Evolutionary conservation across 2,797 vertebrate species (phyloP).

Genomic region (Macropodus opercularis): DNA sequence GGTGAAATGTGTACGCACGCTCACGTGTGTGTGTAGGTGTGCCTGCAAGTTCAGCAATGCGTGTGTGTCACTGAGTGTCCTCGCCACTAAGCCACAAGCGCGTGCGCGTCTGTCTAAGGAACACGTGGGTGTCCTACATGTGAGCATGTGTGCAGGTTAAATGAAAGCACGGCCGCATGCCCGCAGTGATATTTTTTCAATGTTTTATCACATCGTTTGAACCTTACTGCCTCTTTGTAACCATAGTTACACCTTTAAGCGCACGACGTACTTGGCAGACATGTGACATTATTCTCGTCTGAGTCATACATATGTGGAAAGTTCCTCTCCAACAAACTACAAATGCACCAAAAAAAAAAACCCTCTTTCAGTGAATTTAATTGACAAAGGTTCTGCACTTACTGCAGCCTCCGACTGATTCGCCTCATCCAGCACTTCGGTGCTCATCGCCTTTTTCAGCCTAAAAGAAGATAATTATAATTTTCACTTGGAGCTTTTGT

Average conservation of each 20-base stretch:
- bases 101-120: not conserved
- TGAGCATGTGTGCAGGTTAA: constrained; percentile 21
- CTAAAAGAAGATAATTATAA: constrained; percentile 48
- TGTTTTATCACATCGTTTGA: constrained; percentile 33
- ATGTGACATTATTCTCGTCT: not conserved
- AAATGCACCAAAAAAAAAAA: not conserved
- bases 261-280: constrained; percentile 8
- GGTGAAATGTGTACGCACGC: constrained; percentile 11
- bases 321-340: not conserved
- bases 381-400: constrained; percentile 37
- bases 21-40: constrained; percentile 21
- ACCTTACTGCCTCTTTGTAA: constrained; percentile 37
- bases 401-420: constrained; percentile 50
- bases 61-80: not conserved
- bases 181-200: constrained; percentile 29
- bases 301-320: not conserved
- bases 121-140: constrained; percentile 17
- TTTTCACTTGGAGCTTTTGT: constrained; percentile 23
- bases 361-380: not conserved
- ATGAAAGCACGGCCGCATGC: constrained; percentile 29
- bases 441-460: constrained; percentile 68
- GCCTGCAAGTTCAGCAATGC: constrained; percentile 7
- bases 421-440: constrained; percentile 66
- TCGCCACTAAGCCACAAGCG: not conserved
- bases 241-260: constrained; percentile 46